phyloP scores from a whole-genome alignment of 2,113 vertebrate species.

The Petrocephalus zakoni region DNA sequence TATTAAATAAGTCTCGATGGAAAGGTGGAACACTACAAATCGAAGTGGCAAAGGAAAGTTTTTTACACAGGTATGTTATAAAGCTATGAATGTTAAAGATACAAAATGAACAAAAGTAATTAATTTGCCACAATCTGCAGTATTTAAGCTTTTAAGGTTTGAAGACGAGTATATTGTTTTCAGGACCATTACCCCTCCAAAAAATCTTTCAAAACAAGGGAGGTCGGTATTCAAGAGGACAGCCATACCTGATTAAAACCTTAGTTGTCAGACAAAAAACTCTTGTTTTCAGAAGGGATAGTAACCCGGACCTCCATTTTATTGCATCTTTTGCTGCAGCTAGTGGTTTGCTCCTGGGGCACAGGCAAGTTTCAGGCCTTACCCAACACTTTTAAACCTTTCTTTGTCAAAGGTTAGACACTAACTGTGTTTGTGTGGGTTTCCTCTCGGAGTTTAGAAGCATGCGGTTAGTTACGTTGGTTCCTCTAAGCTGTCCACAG shows the following conservation, averaged over 20 bases:
- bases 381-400: neutral
- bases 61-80: conserved; percentile 75
- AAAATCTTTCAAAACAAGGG: neutral
- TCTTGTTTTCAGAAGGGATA: neutral
- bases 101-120: neutral
- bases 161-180: neutral
- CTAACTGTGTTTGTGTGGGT: neutral
- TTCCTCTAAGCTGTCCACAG: neutral
- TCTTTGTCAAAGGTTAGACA: neutral
- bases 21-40: conserved; percentile 89
- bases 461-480: neutral
- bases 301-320: neutral
- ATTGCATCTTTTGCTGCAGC: neutral
- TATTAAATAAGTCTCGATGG: conserved; percentile 90
- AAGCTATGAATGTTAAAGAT: neutral
- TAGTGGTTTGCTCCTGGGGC: neutral
- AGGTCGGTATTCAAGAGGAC: neutral
- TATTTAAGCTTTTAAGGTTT: neutral
- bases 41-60: conserved; percentile 86
- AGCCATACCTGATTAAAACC: neutral
- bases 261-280: neutral
- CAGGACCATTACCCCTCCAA: neutral
- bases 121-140: neutral
- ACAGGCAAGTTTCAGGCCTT: neutral
- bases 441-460: neutral